Evolutionary conservation across 2,113 vertebrate genomes (phyloP).

Genomic region (Passerina amoena): DNA sequence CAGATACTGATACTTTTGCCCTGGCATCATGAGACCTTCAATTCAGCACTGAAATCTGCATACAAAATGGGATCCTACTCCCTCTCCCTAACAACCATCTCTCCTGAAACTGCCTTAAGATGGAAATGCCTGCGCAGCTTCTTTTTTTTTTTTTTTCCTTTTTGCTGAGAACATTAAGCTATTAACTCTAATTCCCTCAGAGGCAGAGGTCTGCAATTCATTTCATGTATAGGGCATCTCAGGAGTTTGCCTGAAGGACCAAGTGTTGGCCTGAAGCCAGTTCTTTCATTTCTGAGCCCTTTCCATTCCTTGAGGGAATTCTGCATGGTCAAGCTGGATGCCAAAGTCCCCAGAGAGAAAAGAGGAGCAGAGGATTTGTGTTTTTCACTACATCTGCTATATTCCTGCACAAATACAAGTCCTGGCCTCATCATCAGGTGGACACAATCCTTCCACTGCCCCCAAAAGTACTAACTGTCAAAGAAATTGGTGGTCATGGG

Average conservation of each 20-base stretch:
- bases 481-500: not conserved
- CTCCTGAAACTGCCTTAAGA: not conserved
- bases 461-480: not conserved
- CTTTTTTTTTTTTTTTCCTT: not conserved
- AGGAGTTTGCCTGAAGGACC: conserved; percentile 9
- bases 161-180: not conserved
- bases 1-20: not conserved
- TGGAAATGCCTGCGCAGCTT: not conserved
- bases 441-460: not conserved
- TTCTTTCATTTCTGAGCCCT: not conserved
- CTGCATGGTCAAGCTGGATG: not conserved
- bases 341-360: not conserved
- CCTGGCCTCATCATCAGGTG: not conserved
- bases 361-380: not conserved
- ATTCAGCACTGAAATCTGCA: conserved; percentile 6
- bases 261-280: not conserved
- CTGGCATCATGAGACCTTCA: not conserved
- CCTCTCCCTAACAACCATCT: conserved; percentile 35
- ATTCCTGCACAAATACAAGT: not conserved
- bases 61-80: conserved; percentile 24
- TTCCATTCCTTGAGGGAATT: conserved; percentile 4
- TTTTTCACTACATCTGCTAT: not conserved
- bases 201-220: not conserved
- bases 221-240: conserved; percentile 26
- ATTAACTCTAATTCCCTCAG: conserved; percentile 18